These are phyloP conservation scores for Catamblyrhynchus diadema DNA, from an alignment of 2,797 vertebrate species.

Conservation along the genomic window DNA sequence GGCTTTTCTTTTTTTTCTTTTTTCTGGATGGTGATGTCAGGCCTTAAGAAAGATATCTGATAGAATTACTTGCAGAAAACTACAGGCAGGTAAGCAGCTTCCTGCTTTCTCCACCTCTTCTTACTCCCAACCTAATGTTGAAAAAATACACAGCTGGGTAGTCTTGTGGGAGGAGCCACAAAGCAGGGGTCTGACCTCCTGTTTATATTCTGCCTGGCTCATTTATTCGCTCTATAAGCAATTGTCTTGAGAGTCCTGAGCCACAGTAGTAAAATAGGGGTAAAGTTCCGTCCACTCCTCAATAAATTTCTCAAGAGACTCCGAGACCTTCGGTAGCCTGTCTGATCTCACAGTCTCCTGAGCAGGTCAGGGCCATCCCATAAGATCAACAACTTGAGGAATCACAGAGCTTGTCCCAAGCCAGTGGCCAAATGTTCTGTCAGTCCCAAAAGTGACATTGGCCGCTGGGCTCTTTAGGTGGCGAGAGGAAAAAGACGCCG, in stretches of 20 bases:
- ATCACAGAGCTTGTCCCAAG: background rate
- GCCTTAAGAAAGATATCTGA: background rate
- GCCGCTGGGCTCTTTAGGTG: background rate
- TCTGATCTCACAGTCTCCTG: background rate
- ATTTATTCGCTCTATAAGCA: background rate
- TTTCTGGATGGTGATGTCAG: background rate
- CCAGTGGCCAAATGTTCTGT: background rate
- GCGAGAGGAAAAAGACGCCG: background rate
- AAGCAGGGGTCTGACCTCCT: background rate
- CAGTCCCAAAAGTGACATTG: background rate
- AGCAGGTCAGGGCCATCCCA: background rate
- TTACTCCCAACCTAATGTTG: accelerated
- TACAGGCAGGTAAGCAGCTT: background rate
- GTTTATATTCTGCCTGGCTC: background rate
- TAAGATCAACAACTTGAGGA: background rate
- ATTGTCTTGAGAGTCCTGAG: background rate
- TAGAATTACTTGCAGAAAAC: background rate
- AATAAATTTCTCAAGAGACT: background rate
- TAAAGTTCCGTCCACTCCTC: background rate
- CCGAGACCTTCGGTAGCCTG: background rate
- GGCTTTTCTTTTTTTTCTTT: no score
- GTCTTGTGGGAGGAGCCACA: background rate
- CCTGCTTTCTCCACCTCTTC: background rate
- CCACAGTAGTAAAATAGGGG: background rate
- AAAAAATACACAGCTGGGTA: background rate